phyloP scores from a whole-genome alignment of 2,113 vertebrate genomes.

The Aptenodytes forsteri region DNA sequence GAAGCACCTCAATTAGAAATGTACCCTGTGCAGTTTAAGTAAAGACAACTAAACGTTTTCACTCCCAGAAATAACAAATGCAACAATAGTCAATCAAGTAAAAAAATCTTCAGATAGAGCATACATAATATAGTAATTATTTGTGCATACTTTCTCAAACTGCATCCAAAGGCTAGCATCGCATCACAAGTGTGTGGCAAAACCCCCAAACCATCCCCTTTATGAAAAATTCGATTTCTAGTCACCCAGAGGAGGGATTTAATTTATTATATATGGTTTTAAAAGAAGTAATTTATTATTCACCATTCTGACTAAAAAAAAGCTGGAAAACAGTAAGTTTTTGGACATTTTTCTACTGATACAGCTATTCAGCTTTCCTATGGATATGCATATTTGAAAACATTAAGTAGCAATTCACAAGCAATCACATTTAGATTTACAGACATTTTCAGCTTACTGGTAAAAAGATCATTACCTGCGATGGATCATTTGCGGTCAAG shows the following conservation, averaged over 20 bases:
- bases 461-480: conserved; percentile 95
- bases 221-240: conserved; percentile 42
- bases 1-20: not conserved
- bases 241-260: conserved; percentile 43
- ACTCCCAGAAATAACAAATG: not conserved
- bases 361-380: conserved; percentile 66
- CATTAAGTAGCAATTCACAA: conserved; percentile 82
- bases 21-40: not conserved
- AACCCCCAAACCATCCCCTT: not conserved
- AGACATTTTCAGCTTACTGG: conserved; percentile 84
- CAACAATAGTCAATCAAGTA: not conserved
- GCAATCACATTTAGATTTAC: conserved; percentile 82
- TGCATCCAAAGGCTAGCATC: not conserved
- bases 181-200: not conserved
- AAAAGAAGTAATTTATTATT: conserved; percentile 58
- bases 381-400: conserved; percentile 84
- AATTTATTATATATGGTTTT: conserved; percentile 66
- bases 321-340: conserved; percentile 58
- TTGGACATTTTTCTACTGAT: conserved; percentile 43
- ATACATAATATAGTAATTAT: not conserved
- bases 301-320: conserved; percentile 51
- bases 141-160: not conserved
- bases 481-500: conserved; percentile 93
- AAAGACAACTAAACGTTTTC: not conserved
- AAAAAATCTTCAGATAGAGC: not conserved